These are phyloP conservation scores for Aphelocoma californica DNA, from an alignment of 2,797 vertebrate genomes.

Conservation along the genomic window DNA sequence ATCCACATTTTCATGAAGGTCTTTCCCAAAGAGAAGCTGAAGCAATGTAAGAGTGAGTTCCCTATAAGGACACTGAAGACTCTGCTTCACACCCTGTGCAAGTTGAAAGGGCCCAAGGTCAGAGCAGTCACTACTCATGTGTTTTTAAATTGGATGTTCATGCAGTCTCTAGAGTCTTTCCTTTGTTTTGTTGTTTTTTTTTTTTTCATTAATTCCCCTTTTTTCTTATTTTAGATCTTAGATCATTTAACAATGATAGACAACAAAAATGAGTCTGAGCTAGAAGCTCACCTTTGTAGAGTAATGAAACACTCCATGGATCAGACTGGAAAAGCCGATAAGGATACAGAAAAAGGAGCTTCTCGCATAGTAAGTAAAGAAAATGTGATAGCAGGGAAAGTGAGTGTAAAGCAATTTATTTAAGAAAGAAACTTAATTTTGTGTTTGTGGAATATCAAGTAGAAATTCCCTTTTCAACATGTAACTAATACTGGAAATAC, in stretches of 20 bases:
- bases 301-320: constrained; percentile 91
- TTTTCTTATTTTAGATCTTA: constrained; percentile 81
- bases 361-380: constrained; percentile 78
- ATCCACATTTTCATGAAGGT: constrained; percentile 98
- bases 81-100: constrained; percentile 92
- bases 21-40: constrained; percentile 96
- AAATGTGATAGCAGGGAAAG: neutral
- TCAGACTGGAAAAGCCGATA: constrained; percentile 84
- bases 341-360: constrained; percentile 89
- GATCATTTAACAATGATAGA: constrained; percentile 98
- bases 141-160: neutral
- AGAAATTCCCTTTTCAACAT: neutral
- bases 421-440: neutral
- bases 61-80: constrained; percentile 96
- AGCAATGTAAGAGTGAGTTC: constrained; percentile 93
- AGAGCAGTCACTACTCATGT: neutral
- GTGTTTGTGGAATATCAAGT: neutral
- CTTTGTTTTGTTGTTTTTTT: too few species aligned
- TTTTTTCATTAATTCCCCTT: neutral
- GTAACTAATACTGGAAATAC: neutral
- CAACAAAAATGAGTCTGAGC: constrained; percentile 94
- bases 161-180: neutral
- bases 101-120: constrained; percentile 92
- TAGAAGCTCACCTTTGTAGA: constrained; percentile 90
- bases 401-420: neutral